Conservation (phyloP, 2,113 vertebrate genomes). For the Lepisosteus osseus region DNA sequence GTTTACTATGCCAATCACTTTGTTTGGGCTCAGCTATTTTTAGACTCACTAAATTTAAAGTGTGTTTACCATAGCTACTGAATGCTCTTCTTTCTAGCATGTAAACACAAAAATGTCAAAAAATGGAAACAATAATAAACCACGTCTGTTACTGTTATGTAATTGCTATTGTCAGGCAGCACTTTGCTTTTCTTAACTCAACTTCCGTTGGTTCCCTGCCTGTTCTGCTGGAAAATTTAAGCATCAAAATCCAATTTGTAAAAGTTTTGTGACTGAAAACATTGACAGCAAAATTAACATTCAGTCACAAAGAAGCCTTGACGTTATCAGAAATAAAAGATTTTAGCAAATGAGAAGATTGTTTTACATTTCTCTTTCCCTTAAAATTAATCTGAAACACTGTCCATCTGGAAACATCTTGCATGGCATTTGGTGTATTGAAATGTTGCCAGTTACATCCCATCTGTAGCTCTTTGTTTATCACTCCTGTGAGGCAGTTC, state of each 20-base stretch:
- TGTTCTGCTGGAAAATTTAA: too few species aligned
- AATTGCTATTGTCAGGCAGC: not conserved
- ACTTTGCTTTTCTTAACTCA: not conserved
- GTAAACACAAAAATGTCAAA: constrained; percentile 10
- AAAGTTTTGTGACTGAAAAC: too few species aligned
- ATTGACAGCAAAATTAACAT: too few species aligned
- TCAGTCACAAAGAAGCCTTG: too few species aligned
- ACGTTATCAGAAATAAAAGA: too few species aligned
- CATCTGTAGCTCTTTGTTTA: constrained; percentile 39
- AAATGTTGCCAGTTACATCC: constrained; percentile 15
- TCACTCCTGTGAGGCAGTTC: constrained; percentile 17
- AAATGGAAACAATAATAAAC: not conserved
- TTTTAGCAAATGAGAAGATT: too few species aligned
- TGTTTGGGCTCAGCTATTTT: constrained; percentile 22
- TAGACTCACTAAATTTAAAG: constrained; percentile 29
- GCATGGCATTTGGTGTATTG: constrained; percentile 34
- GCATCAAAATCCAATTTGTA: too few species aligned
- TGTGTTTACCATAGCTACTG: constrained; percentile 25
- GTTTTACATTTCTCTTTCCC: not conserved
- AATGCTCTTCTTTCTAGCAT: constrained; percentile 6
- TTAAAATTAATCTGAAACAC: constrained; percentile 12
- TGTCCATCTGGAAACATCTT: constrained; percentile 28
- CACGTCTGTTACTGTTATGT: not conserved
- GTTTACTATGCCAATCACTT: constrained; percentile 23
- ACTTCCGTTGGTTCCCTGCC: constrained; percentile 2